phyloP scores from a whole-genome alignment of 2,113 vertebrate species.

The Heliornis fulica region DNA sequence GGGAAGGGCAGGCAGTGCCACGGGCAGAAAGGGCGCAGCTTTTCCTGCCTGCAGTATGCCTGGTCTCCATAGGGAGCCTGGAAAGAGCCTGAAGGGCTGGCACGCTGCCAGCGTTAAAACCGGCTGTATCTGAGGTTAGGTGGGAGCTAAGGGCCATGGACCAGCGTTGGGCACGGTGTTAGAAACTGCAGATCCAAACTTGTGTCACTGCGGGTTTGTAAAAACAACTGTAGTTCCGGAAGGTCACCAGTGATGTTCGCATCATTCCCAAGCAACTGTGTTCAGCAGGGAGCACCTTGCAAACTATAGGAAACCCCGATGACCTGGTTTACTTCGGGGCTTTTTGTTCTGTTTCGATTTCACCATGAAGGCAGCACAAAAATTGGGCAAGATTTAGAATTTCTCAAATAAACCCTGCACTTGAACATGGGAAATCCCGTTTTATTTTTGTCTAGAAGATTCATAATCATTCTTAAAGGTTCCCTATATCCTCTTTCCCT shows the following conservation, averaged over 20 bases:
- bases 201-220: not conserved
- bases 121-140: accelerated
- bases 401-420: not conserved
- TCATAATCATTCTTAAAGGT: not conserved
- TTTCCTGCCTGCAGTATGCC: not conserved
- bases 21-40: not conserved
- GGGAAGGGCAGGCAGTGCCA: not conserved
- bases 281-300: not conserved
- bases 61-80: not conserved
- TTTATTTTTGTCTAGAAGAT: not conserved
- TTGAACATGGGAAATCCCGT: not conserved
- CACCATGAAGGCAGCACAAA: not conserved
- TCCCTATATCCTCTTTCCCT: not conserved
- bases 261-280: not conserved
- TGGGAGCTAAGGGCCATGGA: not conserved
- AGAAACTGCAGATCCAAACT: not conserved
- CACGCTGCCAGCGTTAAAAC: not conserved
- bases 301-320: not conserved
- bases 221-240: not conserved
- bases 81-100: not conserved
- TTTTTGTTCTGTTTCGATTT: not conserved
- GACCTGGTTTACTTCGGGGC: not conserved
- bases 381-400: not conserved
- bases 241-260: not conserved
- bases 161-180: accelerated